Evolutionary conservation across 2,888 invertebrate genomes (phyloP).

Genomic region (Cantharis lateralis): DNA sequence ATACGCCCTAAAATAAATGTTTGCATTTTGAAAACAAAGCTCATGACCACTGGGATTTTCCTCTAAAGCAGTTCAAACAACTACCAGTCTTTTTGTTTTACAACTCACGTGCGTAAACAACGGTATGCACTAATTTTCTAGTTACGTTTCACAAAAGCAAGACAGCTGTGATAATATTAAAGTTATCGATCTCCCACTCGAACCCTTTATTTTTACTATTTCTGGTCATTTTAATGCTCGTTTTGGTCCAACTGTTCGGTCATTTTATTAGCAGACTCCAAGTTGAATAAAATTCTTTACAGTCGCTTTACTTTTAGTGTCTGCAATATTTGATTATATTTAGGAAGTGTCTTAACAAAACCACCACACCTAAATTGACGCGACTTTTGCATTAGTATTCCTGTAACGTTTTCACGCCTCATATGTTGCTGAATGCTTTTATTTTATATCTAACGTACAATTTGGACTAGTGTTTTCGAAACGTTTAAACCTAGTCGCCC

Average conservation of each 20-base stretch:
- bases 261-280: neutral
- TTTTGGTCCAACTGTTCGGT: constrained; percentile 12
- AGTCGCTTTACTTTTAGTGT: neutral
- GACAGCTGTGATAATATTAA: neutral
- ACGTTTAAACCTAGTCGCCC: neutral
- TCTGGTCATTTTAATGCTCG: constrained; percentile 1
- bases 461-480: neutral
- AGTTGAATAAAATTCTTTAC: constrained; percentile 8
- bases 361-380: neutral
- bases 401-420: constrained; percentile 5
- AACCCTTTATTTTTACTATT: neutral
- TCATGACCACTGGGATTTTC: constrained; percentile 19
- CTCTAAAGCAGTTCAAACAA: constrained; percentile 6
- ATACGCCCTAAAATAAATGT: constrained; percentile 14
- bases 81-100: constrained; percentile 10
- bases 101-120: neutral
- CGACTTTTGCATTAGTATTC: neutral
- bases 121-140: constrained; percentile 1
- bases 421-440: constrained; percentile 6
- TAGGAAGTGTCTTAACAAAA: constrained; percentile 9
- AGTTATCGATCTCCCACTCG: neutral
- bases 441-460: constrained; percentile 1
- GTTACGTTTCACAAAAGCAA: neutral
- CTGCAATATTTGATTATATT: constrained; percentile 11
- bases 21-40: constrained; percentile 10